Evolutionary conservation across 2,888 invertebrate species (phyloP).

Genomic region (Scaptomyza cyrtandrae): DNA sequence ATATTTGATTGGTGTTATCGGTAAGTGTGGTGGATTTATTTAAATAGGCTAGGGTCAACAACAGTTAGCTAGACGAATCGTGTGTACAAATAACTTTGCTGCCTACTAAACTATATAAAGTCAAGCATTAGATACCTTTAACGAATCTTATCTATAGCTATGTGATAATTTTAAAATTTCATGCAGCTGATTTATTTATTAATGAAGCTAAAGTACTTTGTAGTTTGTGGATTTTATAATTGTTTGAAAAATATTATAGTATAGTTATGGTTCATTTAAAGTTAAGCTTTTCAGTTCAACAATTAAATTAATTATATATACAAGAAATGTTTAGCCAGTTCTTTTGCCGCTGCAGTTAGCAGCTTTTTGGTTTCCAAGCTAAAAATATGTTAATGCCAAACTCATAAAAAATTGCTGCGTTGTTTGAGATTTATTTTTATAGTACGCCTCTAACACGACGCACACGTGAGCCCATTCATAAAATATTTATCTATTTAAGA

Average conservation of each 20-base stretch:
- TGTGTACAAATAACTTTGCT: no score
- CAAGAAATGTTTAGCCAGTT: background rate
- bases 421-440: background rate
- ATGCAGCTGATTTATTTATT: no score
- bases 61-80: slow-evolving; percentile 8
- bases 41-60: slow-evolving; percentile 23
- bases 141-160: slow-evolving; percentile 19
- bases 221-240: no score
- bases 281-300: no score
- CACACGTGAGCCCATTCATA: slow-evolving; percentile 53
- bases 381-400: slow-evolving; percentile 3
- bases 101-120: background rate
- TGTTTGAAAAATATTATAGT: no score
- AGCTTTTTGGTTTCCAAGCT: slow-evolving; percentile 1
- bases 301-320: background rate
- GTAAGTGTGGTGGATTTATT: slow-evolving; percentile 6
- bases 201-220: no score
- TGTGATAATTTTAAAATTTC: background rate
- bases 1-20: slow-evolving; percentile 40
- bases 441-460: background rate
- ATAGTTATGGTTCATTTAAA: no score
- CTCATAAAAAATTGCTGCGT: background rate
- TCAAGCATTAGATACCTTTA: background rate
- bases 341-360: background rate
- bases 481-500: slow-evolving; percentile 38